Conservation (phyloP, 2,797 vertebrate genomes). For the Picus viridis region DNA sequence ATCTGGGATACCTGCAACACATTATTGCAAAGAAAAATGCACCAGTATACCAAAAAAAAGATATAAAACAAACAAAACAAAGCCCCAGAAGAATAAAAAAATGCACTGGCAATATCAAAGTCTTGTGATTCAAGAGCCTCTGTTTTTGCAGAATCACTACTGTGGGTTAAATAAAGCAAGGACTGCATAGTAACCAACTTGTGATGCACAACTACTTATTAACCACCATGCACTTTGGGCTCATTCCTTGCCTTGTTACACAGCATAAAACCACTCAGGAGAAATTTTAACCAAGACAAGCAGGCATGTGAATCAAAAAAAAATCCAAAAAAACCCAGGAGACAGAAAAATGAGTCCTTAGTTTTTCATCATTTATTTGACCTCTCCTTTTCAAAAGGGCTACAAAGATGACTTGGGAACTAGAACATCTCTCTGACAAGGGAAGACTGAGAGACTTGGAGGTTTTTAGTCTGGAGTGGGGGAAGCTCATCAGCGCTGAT, state of each 20-base stretch:
- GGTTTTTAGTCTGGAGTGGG: too few relatives aligned
- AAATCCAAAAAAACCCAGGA: neutral
- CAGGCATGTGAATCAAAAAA: neutral
- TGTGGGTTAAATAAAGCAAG: neutral
- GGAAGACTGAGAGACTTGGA: too few relatives aligned
- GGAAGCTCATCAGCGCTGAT: too few relatives aligned
- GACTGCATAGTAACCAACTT: neutral
- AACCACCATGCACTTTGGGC: neutral
- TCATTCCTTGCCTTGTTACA: neutral
- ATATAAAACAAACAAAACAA: too few relatives aligned
- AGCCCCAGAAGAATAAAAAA: neutral
- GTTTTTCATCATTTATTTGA: neutral
- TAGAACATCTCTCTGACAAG: too few relatives aligned
- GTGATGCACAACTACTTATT: neutral
- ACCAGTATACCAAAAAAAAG: neutral
- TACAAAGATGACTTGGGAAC: too few relatives aligned
- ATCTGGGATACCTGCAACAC: neutral
- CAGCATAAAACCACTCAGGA: neutral
- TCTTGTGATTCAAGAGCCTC: neutral
- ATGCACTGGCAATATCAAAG: neutral
- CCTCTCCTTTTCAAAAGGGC: neutral
- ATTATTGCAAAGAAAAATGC: neutral
- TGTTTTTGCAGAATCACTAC: neutral
- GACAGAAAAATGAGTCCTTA: neutral
- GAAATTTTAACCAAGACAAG: neutral